phyloP scores from a whole-genome alignment of 2,888 invertebrate species.

The Microctonus brassicae region DNA sequence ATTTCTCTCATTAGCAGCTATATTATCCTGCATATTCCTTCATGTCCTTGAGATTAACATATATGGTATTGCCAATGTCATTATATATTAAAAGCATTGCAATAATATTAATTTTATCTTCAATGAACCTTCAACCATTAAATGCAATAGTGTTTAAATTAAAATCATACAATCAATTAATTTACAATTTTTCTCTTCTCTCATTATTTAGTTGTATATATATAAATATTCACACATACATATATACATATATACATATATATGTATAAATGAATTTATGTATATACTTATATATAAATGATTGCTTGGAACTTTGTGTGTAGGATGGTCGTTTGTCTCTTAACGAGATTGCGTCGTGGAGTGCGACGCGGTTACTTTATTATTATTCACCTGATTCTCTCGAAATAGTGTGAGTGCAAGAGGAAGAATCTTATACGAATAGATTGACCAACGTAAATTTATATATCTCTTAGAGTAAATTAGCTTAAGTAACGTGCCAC shows the following conservation, averaged over 20 bases:
- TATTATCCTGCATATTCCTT: background rate
- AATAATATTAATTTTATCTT: background rate
- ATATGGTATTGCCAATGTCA: background rate
- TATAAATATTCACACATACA: too few species aligned
- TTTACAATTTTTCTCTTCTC: background rate
- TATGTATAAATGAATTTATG: background rate
- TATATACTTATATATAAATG: background rate
- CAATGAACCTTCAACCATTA: background rate
- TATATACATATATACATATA: background rate
- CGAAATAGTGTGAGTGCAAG: constrained; percentile 42
- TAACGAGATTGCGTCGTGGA: constrained; percentile 42
- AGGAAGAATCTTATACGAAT: background rate
- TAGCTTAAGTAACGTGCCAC: constrained; percentile 50
- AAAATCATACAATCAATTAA: too few species aligned
- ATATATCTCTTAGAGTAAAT: constrained; percentile 39
- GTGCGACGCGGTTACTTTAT: constrained; percentile 37
- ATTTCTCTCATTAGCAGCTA: background rate
- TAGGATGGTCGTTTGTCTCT: constrained; percentile 29
- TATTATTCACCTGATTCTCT: constrained; percentile 46
- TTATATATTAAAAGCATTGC: background rate
- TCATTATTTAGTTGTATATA: background rate
- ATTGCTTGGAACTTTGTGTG: constrained; percentile 4
- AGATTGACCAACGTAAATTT: constrained; percentile 9
- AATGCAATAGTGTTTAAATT: background rate
- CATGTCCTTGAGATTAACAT: background rate